Conservation (phyloP, 2,888 invertebrate genomes). For the Yponomeuta plumbellus region DNA sequence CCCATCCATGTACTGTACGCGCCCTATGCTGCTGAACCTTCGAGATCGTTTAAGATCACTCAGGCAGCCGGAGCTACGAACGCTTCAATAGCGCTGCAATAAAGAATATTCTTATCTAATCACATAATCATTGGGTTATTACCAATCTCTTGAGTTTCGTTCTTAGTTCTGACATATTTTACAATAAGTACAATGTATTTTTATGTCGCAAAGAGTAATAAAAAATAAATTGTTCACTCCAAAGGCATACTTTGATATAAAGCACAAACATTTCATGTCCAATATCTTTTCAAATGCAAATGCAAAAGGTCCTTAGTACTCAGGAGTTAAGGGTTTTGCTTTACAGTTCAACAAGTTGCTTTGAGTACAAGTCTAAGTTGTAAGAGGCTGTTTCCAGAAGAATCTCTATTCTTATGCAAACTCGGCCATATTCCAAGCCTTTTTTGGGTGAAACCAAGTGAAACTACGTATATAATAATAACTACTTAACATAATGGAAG, state of each 20-base stretch:
- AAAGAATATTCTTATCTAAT: too few species aligned
- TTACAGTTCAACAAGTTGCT: neutral
- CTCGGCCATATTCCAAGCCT: neutral
- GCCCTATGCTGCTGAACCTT: too few species aligned
- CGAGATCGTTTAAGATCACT: too few species aligned
- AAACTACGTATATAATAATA: neutral
- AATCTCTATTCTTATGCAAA: neutral
- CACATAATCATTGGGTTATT: too few species aligned
- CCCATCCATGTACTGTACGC: too few species aligned
- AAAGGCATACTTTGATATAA: neutral
- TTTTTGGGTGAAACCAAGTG: neutral
- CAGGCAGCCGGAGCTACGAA: too few species aligned
- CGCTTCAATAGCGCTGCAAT: too few species aligned
- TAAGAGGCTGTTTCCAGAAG: neutral
- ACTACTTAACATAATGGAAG: too few species aligned
- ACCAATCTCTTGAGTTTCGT: too few species aligned
- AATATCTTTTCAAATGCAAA: constrained; percentile 2
- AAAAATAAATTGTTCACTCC: neutral
- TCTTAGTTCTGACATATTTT: too few species aligned
- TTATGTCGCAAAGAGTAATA: too few species aligned
- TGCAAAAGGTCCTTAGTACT: neutral
- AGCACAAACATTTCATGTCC: neutral
- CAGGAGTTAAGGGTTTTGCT: neutral
- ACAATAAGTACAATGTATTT: too few species aligned
- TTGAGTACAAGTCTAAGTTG: neutral